Conservation (phyloP, 2,888 invertebrate genomes). For the Dryocosmus kuriphilus region DNA sequence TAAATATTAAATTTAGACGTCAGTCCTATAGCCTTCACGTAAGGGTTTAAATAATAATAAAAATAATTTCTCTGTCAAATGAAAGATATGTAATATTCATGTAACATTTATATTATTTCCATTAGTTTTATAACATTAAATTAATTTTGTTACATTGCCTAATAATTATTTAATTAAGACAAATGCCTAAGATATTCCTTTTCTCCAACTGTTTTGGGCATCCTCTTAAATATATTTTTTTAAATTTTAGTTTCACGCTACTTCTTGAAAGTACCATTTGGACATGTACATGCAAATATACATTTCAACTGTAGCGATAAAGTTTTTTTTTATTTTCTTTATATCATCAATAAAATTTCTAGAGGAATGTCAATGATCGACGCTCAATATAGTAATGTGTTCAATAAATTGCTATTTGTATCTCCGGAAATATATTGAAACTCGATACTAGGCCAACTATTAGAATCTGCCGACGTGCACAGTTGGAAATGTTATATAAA, state of each 20-base stretch:
- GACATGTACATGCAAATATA: constrained; percentile 51
- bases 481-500: background rate
- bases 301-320: constrained; percentile 74
- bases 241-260: constrained; percentile 36
- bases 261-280: constrained; percentile 10
- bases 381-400: constrained; percentile 61
- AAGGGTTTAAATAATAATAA: background rate
- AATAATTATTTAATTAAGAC: background rate
- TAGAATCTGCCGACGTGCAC: constrained; percentile 62
- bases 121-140: background rate
- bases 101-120: background rate
- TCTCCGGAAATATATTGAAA: constrained; percentile 67
- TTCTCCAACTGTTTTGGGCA: background rate
- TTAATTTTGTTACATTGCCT: background rate
- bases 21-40: background rate
- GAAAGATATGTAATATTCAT: constrained; percentile 1
- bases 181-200: background rate
- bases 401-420: constrained; percentile 51
- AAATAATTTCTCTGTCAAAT: background rate
- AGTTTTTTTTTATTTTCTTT: constrained; percentile 67
- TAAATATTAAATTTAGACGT: background rate
- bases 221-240: background rate
- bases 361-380: constrained; percentile 73
- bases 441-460: constrained; percentile 75
- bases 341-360: constrained; percentile 72